phyloP scores from a whole-genome alignment of 2,888 invertebrate genomes.

The Ennomos quercinarius region DNA sequence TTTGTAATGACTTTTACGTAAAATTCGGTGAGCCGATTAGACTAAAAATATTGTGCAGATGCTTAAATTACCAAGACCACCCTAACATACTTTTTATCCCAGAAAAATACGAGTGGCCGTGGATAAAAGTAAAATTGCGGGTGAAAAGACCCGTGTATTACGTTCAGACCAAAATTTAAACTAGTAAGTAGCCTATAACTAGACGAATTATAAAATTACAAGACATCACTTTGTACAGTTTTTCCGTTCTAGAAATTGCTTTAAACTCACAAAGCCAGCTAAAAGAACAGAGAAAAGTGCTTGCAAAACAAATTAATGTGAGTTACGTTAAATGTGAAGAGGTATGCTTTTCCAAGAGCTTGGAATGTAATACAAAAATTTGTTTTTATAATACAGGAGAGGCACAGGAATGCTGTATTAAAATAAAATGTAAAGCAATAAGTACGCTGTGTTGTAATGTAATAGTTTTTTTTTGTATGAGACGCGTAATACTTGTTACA shows the following conservation, averaged over 20 bases:
- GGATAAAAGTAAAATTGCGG: no score
- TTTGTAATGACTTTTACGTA: no score
- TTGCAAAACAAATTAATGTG: conserved; percentile 53
- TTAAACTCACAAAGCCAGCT: conserved; percentile 42
- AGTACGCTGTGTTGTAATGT: no score
- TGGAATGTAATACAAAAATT: conserved; percentile 38
- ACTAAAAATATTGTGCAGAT: no score
- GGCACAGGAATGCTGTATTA: conserved; percentile 29
- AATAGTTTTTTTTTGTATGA: no score
- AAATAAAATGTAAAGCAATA: conserved; percentile 22
- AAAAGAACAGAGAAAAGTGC: conserved; percentile 44
- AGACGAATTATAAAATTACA: not conserved
- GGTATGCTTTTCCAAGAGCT: conserved; percentile 49
- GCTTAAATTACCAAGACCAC: no score
- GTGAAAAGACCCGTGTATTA: no score
- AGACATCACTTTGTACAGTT: conserved; percentile 1
- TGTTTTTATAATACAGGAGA: conserved; percentile 24
- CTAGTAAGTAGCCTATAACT: not conserved
- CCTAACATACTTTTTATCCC: no score
- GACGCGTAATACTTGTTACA: no score
- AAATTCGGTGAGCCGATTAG: no score
- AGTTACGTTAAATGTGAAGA: conserved; percentile 48
- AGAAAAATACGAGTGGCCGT: no score
- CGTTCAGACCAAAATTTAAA: no score
- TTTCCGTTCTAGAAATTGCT: conserved; percentile 33